These are phyloP conservation scores for Chaetophractus vellerosus DNA, from an alignment of 2,797 vertebrate species.

Conservation along the genomic window DNA sequence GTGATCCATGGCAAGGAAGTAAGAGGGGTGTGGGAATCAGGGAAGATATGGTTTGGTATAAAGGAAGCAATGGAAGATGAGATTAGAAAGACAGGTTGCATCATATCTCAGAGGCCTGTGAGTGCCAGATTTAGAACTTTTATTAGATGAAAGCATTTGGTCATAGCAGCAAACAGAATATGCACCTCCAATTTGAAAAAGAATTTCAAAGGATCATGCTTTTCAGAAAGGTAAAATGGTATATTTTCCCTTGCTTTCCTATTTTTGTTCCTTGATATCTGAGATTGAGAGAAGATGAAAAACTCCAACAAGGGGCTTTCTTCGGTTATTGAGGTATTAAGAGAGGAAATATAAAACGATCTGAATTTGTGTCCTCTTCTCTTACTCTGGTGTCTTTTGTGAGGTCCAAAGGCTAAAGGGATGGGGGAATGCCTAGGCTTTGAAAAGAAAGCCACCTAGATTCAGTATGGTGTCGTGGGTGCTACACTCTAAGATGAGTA, in stretches of 20 bases:
- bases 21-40: not conserved
- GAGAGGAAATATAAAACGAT: not conserved
- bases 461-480: not conserved
- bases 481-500: not conserved
- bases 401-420: not conserved
- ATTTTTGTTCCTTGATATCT: constrained; percentile 21
- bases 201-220: not conserved
- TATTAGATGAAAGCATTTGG: not conserved
- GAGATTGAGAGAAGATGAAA: not conserved
- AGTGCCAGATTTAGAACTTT: not conserved
- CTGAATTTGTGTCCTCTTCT: not conserved
- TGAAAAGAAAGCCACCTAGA: constrained; percentile 11
- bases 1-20: not conserved
- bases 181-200: not conserved
- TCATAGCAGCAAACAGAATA: not conserved
- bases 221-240: not conserved
- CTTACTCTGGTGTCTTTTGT: constrained; percentile 10
- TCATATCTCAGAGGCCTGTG: not conserved
- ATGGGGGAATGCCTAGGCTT: not conserved
- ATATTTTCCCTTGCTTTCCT: not conserved
- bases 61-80: not conserved
- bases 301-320: not conserved
- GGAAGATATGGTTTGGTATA: not conserved
- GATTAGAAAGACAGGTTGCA: not conserved
- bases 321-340: not conserved